Evolutionary conservation across 2,113 vertebrate species (phyloP).

Genomic region (Cheirogaleus medius): DNA sequence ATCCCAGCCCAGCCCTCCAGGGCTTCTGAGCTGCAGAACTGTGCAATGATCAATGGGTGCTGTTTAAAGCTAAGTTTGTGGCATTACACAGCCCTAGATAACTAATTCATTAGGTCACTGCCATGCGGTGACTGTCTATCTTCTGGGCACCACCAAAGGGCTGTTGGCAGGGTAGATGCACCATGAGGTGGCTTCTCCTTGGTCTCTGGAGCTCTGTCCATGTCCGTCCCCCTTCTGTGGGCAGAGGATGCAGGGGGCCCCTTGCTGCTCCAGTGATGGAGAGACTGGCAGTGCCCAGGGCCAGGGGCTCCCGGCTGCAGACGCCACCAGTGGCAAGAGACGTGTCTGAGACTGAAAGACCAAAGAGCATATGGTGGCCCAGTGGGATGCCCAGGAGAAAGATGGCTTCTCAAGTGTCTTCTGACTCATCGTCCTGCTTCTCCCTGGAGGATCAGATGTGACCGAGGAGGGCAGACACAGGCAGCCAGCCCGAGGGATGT

Average conservation of each 20-base stretch:
- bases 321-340: not conserved
- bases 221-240: not conserved
- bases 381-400: not conserved
- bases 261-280: not conserved
- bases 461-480: not conserved
- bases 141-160: not conserved
- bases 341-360: not conserved
- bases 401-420: rapidly evolving
- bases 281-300: rapidly evolving
- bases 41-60: rapidly evolving
- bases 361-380: not conserved
- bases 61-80: too few relatives aligned
- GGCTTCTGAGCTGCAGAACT: not conserved
- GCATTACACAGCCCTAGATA: not conserved
- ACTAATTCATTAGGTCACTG: not conserved
- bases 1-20: not conserved
- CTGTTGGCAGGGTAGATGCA: not conserved
- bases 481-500: not conserved
- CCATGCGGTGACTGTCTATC: not conserved
- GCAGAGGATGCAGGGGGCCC: rapidly evolving
- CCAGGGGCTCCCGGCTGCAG: not conserved
- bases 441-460: not conserved
- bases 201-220: rapidly evolving
- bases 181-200: rapidly evolving
- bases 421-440: not conserved